Percentiles rank a stretch among this genome's conserved stretches.
Evolutionary conservation across 1,140 invertebrate species (phyloP).

Genomic region (Aethina tumida): DNA sequence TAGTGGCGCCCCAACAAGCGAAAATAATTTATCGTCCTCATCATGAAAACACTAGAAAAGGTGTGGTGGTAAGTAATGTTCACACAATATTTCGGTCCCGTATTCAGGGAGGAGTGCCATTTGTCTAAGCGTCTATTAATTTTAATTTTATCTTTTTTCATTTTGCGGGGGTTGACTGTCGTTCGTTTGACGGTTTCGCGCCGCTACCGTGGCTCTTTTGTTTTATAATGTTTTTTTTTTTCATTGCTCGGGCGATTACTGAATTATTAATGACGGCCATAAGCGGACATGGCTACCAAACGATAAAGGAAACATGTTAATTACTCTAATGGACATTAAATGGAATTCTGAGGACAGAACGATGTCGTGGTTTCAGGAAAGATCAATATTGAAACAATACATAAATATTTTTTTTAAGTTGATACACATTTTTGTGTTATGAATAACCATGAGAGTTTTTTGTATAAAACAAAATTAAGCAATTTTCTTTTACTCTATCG

Average conservation of each 20-base stretch:
- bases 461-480: too few species aligned
- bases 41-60: slow-evolving; percentile 30
- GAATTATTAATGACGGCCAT: slow-evolving; percentile 25
- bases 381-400: too few species aligned
- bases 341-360: too few species aligned
- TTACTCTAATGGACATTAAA: slow-evolving; percentile 24
- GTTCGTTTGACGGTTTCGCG: slow-evolving; percentile 14
- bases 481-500: too few species aligned
- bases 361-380: too few species aligned
- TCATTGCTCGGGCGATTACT: slow-evolving; percentile 23
- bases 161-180: slow-evolving; percentile 15
- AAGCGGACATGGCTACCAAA: slow-evolving; percentile 22
- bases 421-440: too few species aligned
- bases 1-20: too few species aligned
- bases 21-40: slow-evolving; percentile 26
- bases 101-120: slow-evolving; percentile 28
- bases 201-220: too few species aligned
- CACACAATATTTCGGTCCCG: slow-evolving; percentile 30
- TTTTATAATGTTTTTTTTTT: slow-evolving; percentile 20
- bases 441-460: too few species aligned
- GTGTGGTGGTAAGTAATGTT: slow-evolving; percentile 32
- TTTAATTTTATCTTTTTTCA: slow-evolving; percentile 31
- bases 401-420: too few species aligned
- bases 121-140: slow-evolving; percentile 31
- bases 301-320: slow-evolving; percentile 25